Conservation (phyloP, 37 sponge, comb jelly and placozoan genomes). For the Cladorhizidae sp. region DNA sequence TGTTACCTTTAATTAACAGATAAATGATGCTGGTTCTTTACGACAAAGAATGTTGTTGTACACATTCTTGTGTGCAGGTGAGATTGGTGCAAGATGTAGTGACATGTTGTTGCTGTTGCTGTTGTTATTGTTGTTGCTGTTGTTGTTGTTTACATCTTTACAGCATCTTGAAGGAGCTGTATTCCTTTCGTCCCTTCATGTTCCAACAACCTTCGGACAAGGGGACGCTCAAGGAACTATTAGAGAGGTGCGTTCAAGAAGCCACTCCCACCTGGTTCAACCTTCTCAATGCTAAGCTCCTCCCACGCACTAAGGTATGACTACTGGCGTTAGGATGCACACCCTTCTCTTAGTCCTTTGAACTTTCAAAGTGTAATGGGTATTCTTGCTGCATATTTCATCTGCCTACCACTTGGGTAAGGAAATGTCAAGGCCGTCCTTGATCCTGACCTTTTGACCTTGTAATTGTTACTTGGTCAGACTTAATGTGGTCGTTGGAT, state of each 20-base stretch:
- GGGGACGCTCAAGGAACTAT: neutral
- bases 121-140: neutral
- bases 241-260: slow-evolving; percentile 12
- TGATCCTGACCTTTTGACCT: neutral
- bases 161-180: slow-evolving; percentile 24
- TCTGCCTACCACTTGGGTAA: neutral
- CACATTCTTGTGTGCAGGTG: too few relatives aligned
- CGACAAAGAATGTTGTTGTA: too few relatives aligned
- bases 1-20: too few relatives aligned
- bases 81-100: too few relatives aligned
- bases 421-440: neutral
- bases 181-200: slow-evolving; percentile 2
- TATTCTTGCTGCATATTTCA: neutral
- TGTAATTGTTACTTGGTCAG: neutral
- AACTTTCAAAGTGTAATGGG: neutral
- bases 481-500: too few relatives aligned
- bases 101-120: too few relatives aligned
- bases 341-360: neutral
- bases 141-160: too few relatives aligned
- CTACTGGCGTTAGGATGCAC: neutral
- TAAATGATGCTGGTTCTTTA: too few relatives aligned
- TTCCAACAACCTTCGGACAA: neutral
- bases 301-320: slow-evolving; percentile 3
- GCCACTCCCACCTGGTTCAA: slow-evolving; percentile 18
- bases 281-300: neutral